Percentiles rank a stretch among this genome's conserved stretches.
Evolutionary conservation across 2,797 vertebrate genomes (phyloP).

Genomic region (Coracias cyanogaster): DNA sequence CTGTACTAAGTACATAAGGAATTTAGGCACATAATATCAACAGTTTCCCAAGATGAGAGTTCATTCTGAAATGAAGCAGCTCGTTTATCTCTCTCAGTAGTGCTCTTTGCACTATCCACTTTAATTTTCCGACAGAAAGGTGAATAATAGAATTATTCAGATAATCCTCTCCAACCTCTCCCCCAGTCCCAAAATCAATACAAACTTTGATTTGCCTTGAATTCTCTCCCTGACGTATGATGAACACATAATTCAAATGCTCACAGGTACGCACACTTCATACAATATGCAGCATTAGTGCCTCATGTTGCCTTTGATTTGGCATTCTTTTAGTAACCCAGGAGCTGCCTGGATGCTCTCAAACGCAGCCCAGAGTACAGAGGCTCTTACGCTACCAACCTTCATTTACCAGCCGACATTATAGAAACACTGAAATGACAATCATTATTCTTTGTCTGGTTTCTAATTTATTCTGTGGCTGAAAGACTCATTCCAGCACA

Average conservation of each 20-base stretch:
- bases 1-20: constrained; percentile 33
- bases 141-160: constrained; percentile 68
- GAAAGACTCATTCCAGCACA: background rate
- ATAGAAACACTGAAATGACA: background rate
- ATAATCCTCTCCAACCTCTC: constrained; percentile 16
- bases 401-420: background rate
- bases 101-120: constrained; percentile 56
- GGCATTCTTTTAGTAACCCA: background rate
- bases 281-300: background rate
- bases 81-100: constrained; percentile 61
- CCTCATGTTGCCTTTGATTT: constrained; percentile 12
- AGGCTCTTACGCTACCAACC: background rate
- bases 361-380: background rate
- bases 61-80: constrained; percentile 48
- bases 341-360: background rate
- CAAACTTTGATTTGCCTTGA: constrained; percentile 55
- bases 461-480: constrained; percentile 45
- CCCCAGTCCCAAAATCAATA: constrained; percentile 59
- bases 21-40: constrained; percentile 52
- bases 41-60: constrained; percentile 14
- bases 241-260: constrained; percentile 22
- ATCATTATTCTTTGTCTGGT: constrained; percentile 31
- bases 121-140: constrained; percentile 69
- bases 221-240: background rate
- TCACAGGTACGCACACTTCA: background rate